Percentiles rank a stretch among this genome's conserved stretches.
Conservation (phyloP, 2,113 vertebrate species). For the Hyaena hyaena region DNA sequence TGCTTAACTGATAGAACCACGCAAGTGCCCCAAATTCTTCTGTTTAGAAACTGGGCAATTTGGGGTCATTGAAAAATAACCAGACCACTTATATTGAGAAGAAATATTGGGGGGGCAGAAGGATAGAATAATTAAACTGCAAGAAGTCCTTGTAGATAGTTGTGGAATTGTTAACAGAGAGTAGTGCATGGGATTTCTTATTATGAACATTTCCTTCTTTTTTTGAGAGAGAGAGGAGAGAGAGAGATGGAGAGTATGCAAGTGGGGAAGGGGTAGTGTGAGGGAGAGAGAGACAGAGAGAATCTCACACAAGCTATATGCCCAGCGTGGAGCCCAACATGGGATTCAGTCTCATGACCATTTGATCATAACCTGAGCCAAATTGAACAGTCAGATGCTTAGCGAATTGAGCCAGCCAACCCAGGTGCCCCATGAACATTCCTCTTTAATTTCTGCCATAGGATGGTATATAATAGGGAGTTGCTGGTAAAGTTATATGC, state of each 20-base stretch:
- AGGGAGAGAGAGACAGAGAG: no score
- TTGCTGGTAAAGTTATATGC: neutral
- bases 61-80: neutral
- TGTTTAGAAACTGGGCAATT: constrained; percentile 43
- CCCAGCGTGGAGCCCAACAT: no score
- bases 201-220: neutral
- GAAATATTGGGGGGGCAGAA: constrained; percentile 19
- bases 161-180: constrained; percentile 30
- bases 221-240: no score
- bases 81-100: constrained; percentile 34
- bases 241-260: no score
- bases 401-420: no score
- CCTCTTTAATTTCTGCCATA: neutral
- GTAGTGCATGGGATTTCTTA: neutral
- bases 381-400: no score
- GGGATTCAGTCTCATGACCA: no score
- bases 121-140: neutral
- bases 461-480: neutral
- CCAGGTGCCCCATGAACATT: neutral
- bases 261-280: no score
- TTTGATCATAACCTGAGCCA: no score
- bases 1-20: no score
- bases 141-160: neutral
- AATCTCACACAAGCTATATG: no score
- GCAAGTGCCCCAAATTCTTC: neutral